Evolutionary conservation across 92 coral and sea anemone genomes (phyloP).

Genomic region (Epizoanthus fatuus): DNA sequence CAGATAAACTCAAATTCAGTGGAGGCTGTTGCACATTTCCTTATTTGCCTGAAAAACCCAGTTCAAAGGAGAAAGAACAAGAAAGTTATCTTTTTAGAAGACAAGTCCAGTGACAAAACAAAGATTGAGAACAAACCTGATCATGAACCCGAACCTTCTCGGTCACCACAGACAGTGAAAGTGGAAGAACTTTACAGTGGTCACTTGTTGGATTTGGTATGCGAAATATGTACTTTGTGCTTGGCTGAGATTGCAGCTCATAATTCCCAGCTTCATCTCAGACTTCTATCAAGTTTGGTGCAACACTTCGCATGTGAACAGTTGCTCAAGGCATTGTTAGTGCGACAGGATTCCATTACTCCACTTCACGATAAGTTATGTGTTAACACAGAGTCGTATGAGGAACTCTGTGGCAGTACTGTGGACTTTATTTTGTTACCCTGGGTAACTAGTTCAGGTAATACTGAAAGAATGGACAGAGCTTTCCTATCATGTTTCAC

Average conservation of each 20-base stretch:
- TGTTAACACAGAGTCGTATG: constrained; percentile 9
- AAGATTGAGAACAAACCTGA: not conserved
- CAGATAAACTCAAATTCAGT: constrained; percentile 46
- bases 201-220: constrained; percentile 69
- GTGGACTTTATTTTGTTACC: constrained; percentile 57
- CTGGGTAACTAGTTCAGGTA: not conserved
- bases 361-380: not conserved
- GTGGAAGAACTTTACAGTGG: constrained; percentile 78
- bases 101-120: not conserved
- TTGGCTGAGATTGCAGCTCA: constrained; percentile 51
- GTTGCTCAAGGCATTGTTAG: constrained; percentile 70
- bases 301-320: constrained; percentile 72
- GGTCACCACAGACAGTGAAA: not conserved
- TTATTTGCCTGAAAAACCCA: constrained; percentile 71
- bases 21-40: constrained; percentile 68
- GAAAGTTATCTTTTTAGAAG: constrained; percentile 73
- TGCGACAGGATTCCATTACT: not conserved
- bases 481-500: constrained; percentile 50
- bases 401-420: constrained; percentile 23
- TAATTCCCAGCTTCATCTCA: constrained; percentile 60
- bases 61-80: constrained; percentile 42
- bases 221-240: constrained; percentile 64
- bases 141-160: not conserved
- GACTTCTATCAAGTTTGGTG: constrained; percentile 73
- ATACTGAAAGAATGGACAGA: constrained; percentile 12